These are phyloP conservation scores for Meteorus colon DNA, from an alignment of 2,888 invertebrate species.

Conservation along the genomic window DNA sequence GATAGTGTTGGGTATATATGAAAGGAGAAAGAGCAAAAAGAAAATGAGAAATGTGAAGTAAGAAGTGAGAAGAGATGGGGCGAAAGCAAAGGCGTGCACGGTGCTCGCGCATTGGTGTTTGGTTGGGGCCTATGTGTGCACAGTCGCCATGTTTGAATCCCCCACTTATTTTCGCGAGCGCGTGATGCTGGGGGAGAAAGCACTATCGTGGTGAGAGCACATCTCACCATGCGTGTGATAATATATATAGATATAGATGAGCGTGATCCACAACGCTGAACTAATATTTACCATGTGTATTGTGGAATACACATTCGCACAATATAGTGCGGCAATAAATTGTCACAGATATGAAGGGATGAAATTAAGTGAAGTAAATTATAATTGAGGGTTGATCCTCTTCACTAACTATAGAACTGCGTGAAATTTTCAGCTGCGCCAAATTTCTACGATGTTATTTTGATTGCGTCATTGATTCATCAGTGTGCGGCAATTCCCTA, in stretches of 20 bases:
- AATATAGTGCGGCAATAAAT: not conserved
- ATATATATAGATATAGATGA: conserved; percentile 28
- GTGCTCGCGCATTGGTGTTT: conserved; percentile 70
- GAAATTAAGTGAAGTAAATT: not conserved
- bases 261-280: not conserved
- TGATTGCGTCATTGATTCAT: not conserved
- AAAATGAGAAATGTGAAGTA: conserved; percentile 48
- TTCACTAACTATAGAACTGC: not conserved
- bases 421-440: too few relatives aligned
- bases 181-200: conserved; percentile 47
- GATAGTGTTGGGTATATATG: conserved; percentile 19
- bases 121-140: conserved; percentile 65
- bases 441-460: not conserved
- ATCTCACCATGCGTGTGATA: conserved; percentile 35
- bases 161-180: conserved; percentile 61
- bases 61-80: conserved; percentile 43
- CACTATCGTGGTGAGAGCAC: conserved; percentile 40
- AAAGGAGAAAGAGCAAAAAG: conserved; percentile 41
- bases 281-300: conserved; percentile 15
- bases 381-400: not conserved
- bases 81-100: conserved; percentile 63
- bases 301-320: not conserved
- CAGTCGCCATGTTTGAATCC: conserved; percentile 70
- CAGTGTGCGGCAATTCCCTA: too few relatives aligned
- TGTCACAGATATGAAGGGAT: not conserved